A percentile compares a stretch with the other conserved stretches of the same genome.
Conservation (phyloP, 2,888 invertebrate genomes). For the Idaea biselata region DNA sequence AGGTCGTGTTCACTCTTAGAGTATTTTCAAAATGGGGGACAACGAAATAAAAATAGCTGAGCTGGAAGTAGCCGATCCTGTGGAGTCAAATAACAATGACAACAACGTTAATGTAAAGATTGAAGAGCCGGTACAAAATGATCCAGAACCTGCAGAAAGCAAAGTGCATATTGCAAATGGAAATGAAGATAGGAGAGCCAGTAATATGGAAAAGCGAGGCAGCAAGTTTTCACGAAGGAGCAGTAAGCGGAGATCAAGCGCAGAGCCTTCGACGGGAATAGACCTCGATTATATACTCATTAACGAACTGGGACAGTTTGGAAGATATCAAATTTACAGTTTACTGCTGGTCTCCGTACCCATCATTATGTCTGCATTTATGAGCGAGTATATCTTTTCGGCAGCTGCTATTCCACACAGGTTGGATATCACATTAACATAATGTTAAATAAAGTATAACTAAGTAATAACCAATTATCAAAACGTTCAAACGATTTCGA, state of each 20-base stretch:
- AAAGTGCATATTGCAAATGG: background rate
- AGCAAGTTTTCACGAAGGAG: background rate
- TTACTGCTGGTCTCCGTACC: slow-evolving; percentile 82
- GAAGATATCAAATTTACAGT: slow-evolving; percentile 83
- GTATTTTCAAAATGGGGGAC: background rate
- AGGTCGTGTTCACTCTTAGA: background rate
- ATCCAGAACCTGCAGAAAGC: background rate
- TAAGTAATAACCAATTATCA: too few species aligned
- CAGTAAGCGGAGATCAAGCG: slow-evolving; percentile 24
- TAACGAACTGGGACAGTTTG: slow-evolving; percentile 82
- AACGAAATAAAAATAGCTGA: background rate
- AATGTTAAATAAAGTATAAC: background rate
- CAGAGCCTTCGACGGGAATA: slow-evolving; percentile 30
- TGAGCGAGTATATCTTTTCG: slow-evolving; percentile 86
- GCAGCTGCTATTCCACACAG: slow-evolving; percentile 85
- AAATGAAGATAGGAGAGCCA: background rate
- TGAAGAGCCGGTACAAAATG: background rate
- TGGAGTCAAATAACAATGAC: background rate
- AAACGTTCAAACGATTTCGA: background rate
- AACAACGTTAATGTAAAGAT: background rate
- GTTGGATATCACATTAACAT: slow-evolving; percentile 49
- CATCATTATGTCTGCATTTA: slow-evolving; percentile 83
- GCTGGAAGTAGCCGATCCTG: background rate
- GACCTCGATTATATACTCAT: slow-evolving; percentile 76
- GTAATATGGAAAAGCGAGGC: background rate